Base-by-base conservation (phyloP, 2,888 invertebrate genomes). In the Cephonodes hylas region DNA sequence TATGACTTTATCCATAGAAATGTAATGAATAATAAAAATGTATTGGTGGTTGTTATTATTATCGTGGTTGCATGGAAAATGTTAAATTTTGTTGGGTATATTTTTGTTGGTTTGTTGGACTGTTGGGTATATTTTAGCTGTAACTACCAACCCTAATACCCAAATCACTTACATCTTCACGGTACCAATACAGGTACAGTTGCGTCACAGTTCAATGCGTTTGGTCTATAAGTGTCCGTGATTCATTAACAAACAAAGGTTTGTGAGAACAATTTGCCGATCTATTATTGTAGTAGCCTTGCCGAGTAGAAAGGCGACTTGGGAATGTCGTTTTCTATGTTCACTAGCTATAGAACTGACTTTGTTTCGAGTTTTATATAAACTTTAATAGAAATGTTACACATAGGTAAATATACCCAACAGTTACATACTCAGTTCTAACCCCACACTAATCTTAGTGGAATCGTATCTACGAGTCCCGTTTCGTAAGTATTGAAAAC, bases 191-290 rank as follows among this genome's bases (percentile, higher is more conserved):
- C 31, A 53, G 27, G 53, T 53, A 18, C n/a, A 31, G 4, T 53
- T 31, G 18, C 53, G 53, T 18, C n/a, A 53, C 31, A 31, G 6
- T 53, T n/a, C 46, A 46, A 25, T 46, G 46, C 46, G 25, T 46
- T 23, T 25, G 10, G 10, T 46, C 10, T 18, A 53, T 18, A 53
- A 53, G 27, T 31, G 8, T 18, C 25, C 7, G 18, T 53, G 48
- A 53, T 53, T 45, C 45, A 45, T 44, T 44, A 44, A 13, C 53
- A 53, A 15, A 53, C 53, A 53, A 53, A 53, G 53, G 27, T 10
- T 31, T 13, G 23, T 7, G 15, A 15, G 25, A 25, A 48, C 27
- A 25, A 25, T 48, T 48, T 48, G 8, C 48, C 48, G 7, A 10
- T 53, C 53, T 31, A 48, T 48, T 48, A 48, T 48, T n/a, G 18